Conservation (phyloP, 2,888 invertebrate species). For the Malthinus seriepunctatus region DNA sequence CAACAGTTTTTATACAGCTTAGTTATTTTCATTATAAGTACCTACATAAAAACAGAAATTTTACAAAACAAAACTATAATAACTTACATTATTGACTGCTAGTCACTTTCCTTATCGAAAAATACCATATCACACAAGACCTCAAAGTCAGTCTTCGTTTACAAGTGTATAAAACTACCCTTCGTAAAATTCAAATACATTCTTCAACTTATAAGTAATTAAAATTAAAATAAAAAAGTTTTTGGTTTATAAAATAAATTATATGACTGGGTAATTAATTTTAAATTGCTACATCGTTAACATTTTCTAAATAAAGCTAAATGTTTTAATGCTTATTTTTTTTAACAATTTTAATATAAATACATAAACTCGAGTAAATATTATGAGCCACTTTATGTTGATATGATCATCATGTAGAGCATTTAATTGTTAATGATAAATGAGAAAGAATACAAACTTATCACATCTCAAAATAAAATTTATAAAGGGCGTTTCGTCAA, state of each 20-base stretch:
- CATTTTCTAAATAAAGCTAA: constrained; percentile 18
- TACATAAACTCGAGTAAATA: not conserved
- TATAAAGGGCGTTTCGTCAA: no score
- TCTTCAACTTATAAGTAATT: not conserved
- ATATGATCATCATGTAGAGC: constrained; percentile 3
- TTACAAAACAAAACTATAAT: not conserved
- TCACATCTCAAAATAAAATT: no score
- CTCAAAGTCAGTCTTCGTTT: constrained; percentile 18
- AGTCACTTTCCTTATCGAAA: constrained; percentile 14
- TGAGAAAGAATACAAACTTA: no score
- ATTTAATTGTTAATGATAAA: not conserved
- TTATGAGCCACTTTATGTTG: constrained; percentile 3
- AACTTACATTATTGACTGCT: constrained; percentile 7
- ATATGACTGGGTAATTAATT: not conserved
- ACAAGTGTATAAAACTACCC: constrained; percentile 9
- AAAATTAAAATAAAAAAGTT: not conserved
- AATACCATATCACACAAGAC: constrained; percentile 12
- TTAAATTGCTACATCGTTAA: constrained; percentile 1
- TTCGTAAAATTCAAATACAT: not conserved
- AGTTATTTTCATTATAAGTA: no score
- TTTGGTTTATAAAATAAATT: not conserved
- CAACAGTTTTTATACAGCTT: no score
- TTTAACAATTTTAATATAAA: not conserved
- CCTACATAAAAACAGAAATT: no score
- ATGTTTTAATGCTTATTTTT: constrained; percentile 11